Conservation (phyloP, 2,888 invertebrate species). For the Nomada goodeniana region DNA sequence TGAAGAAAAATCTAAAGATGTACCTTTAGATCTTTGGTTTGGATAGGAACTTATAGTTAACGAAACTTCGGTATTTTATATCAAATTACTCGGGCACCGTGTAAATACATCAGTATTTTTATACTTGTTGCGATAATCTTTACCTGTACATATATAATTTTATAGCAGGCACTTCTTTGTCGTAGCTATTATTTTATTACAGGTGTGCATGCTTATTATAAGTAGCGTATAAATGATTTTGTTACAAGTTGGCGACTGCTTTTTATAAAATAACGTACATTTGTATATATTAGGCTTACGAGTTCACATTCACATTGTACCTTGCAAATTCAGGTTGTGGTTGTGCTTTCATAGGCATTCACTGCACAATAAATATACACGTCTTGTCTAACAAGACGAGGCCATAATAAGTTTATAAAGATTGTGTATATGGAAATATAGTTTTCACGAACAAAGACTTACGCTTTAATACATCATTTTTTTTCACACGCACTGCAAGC, state of each 20-base stretch:
- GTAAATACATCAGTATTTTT: conserved; percentile 57
- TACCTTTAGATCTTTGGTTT: conserved; percentile 19
- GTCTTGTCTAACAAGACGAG: conserved; percentile 20
- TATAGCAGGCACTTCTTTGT: conserved; percentile 47
- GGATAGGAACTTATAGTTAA: background rate
- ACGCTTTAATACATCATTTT: conserved; percentile 46
- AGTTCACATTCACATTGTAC: conserved; percentile 51
- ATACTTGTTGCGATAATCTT: conserved; percentile 43
- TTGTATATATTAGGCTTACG: conserved; percentile 51
- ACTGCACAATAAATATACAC: conserved; percentile 32
- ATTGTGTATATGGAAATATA: conserved; percentile 33
- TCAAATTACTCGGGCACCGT: conserved; percentile 27
- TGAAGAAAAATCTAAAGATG: conserved; percentile 7
- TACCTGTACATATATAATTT: conserved; percentile 46
- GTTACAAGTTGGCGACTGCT: conserved; percentile 48
- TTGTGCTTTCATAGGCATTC: conserved; percentile 52
- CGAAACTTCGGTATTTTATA: conserved; percentile 12
- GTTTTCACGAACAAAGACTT: conserved; percentile 27
- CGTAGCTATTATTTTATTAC: conserved; percentile 45
- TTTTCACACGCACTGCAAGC: conserved; percentile 46
- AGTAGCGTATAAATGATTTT: conserved; percentile 44
- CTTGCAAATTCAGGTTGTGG: conserved; percentile 62
- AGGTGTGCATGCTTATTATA: conserved; percentile 62
- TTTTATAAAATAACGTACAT: conserved; percentile 56
- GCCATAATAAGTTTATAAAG: conserved; percentile 24